phyloP scores from a whole-genome alignment of 2,888 invertebrate species.

The Masnerella sp. region DNA sequence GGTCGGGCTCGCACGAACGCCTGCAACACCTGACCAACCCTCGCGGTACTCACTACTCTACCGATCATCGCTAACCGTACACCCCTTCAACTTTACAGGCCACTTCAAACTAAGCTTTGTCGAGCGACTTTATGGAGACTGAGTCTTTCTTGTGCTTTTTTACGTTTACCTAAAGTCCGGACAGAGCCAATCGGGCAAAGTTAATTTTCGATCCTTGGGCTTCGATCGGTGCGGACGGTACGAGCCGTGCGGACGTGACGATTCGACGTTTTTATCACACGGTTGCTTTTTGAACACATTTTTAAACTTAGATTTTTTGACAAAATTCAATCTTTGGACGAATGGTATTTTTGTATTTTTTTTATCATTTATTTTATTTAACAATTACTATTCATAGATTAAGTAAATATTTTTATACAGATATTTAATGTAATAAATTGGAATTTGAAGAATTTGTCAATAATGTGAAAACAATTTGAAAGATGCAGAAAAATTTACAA shows the following conservation, averaged over 20 bases:
- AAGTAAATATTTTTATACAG: no score
- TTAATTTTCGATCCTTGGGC: neutral
- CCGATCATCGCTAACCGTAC: constrained; percentile 1
- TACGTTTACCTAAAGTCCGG: constrained; percentile 17
- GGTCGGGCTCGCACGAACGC: constrained; percentile 70
- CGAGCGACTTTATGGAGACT: constrained; percentile 22
- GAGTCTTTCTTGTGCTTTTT: constrained; percentile 24
- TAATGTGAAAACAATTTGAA: no score
- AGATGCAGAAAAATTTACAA: no score
- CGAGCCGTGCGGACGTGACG: neutral
- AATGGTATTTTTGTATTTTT: no score
- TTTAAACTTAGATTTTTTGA: no score
- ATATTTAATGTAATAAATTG: no score
- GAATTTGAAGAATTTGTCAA: no score
- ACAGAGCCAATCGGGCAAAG: neutral
- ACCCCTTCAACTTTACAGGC: neutral
- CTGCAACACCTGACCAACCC: constrained; percentile 68
- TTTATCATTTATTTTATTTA: no score
- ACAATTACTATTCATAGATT: no score
- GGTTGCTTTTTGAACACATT: no score
- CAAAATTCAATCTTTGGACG: no score
- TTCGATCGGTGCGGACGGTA: neutral
- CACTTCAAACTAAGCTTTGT: constrained; percentile 16
- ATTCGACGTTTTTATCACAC: no score
- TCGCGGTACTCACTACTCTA: constrained; percentile 34